Evolutionary conservation across 2,113 vertebrate genomes (phyloP), one percentile per base, ranked within the genome.

Genomic region (Quiscalus mexicanus): DNA sequence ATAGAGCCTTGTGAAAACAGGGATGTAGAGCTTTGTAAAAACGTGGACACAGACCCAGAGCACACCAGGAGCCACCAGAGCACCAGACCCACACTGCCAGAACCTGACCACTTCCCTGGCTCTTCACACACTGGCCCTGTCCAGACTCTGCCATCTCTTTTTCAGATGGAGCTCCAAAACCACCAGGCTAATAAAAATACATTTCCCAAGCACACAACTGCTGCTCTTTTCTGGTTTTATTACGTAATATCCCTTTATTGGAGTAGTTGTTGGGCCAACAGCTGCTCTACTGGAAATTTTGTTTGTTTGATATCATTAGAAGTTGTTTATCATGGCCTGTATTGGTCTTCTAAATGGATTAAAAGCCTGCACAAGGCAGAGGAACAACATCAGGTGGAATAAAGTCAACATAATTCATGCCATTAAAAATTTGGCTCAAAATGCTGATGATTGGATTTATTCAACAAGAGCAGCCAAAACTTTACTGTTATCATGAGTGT

Each of bases 241-340:
- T 83, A 53, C 14, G 33, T 77, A 74, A 73, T 58, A 28, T 12
- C 63, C 64, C 73, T 49, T 83, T 87, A 68, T 52, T 31, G 87
- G 69, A 85, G 70, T 56, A 64, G 45, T 28, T 78, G 69, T 67
- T 41, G 70, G 73, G 50, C 21, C 62, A 87, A 50, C 47, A 45
- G 71, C 49, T 47, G 71, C 71, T 80, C 47, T 37, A 58, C 63
- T 83, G 92, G 88, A 95, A 89, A 90, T 74, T 42, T 5, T 68
- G 50, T 53, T 56, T 84, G 67, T 83, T 74, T 85, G 82, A 62
- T 89, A 69, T 37, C 75, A 76, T 86, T 67, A 80, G 37, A 59
- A 63, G 31, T 28, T 74, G 64, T 55, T 91, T 71, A 67, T 70
- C 42, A 39, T 12, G n/a, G 67, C 25, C 70, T 49, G 10, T 7